Conservation (phyloP, 1,140 invertebrate genomes). For the Asbolus verrucosus region DNA sequence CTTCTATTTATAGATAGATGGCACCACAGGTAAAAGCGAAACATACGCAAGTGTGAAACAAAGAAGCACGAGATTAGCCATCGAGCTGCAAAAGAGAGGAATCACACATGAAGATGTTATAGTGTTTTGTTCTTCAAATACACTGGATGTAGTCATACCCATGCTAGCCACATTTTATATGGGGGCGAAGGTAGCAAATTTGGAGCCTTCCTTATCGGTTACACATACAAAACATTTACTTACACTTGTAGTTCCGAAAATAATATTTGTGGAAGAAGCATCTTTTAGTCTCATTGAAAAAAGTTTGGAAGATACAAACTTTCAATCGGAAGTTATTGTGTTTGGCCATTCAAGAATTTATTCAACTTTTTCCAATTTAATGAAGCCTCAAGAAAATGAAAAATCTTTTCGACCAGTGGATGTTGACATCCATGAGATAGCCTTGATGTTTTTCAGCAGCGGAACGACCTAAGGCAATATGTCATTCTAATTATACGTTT, state of each 20-base stretch:
- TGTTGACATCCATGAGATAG: slow-evolving; percentile 54
- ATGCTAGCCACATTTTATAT: slow-evolving; percentile 65
- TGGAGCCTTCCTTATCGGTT: slow-evolving; percentile 31
- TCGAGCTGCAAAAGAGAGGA: slow-evolving; percentile 64
- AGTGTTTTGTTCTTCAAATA: slow-evolving; percentile 65
- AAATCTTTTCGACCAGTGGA: slow-evolving; percentile 40
- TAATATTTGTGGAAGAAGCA: slow-evolving; percentile 47
- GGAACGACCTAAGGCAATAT: slow-evolving; percentile 78
- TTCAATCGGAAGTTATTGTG: slow-evolving; percentile 40
- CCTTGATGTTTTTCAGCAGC: slow-evolving; percentile 71
- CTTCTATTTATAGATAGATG: slow-evolving; percentile 65
- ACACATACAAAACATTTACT: slow-evolving; percentile 43
- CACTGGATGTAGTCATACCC: slow-evolving; percentile 66
- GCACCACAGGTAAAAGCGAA: slow-evolving; percentile 65
- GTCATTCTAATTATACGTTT: slow-evolving; percentile 13
- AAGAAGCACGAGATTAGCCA: slow-evolving; percentile 64
- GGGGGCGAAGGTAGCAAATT: slow-evolving; percentile 58
- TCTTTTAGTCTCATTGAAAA: slow-evolving; percentile 37
- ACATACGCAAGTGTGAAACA: slow-evolving; percentile 63
- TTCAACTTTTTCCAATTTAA: slow-evolving; percentile 34
- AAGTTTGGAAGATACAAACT: slow-evolving; percentile 10
- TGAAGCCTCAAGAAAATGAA: slow-evolving; percentile 34
- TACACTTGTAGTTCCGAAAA: slow-evolving; percentile 6
- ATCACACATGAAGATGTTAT: slow-evolving; percentile 65
- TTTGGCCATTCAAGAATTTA: slow-evolving; percentile 46